These are phyloP conservation scores for Xenopus borealis DNA, from an alignment of 2,113 vertebrate genomes.

Conservation along the genomic window DNA sequence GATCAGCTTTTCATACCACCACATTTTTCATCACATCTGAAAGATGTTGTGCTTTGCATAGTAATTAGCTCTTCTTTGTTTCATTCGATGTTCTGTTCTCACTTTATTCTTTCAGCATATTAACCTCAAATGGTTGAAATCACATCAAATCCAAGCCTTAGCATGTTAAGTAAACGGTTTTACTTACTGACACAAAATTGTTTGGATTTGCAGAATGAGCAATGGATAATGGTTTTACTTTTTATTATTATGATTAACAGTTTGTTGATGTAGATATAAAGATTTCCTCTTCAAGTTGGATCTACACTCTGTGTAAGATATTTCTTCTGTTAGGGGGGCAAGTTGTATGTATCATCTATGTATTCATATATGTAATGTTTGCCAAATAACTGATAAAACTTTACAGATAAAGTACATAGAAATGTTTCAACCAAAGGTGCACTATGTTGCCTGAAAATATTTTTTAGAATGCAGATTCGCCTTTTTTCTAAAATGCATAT, in stretches of 20 bases:
- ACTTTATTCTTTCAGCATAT: constrained; percentile 56
- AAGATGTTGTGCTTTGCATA: constrained; percentile 78
- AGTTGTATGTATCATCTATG: too few species aligned
- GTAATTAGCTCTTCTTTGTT: constrained; percentile 84
- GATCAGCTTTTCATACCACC: constrained; percentile 71
- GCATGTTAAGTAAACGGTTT: constrained; percentile 50
- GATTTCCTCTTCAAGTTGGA: too few species aligned
- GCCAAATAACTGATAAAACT: too few species aligned
- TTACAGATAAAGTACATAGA: too few species aligned
- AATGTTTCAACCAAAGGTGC: too few species aligned
- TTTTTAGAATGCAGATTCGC: too few species aligned
- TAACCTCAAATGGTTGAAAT: constrained; percentile 55
- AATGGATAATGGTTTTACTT: constrained; percentile 47
- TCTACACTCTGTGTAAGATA: too few species aligned
- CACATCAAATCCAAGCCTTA: constrained; percentile 50
- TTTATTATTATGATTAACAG: background rate
- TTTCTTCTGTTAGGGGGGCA: too few species aligned
- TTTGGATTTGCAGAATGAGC: constrained; percentile 54
- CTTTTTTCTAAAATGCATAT: too few species aligned
- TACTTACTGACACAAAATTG: background rate
- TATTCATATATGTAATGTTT: too few species aligned
- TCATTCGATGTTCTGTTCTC: constrained; percentile 62
- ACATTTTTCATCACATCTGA: constrained; percentile 80
- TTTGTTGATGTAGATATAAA: background rate
- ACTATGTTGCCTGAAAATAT: too few species aligned